Conservation (phyloP, 2,888 invertebrate genomes). For the Ceriagrion tenellum region DNA sequence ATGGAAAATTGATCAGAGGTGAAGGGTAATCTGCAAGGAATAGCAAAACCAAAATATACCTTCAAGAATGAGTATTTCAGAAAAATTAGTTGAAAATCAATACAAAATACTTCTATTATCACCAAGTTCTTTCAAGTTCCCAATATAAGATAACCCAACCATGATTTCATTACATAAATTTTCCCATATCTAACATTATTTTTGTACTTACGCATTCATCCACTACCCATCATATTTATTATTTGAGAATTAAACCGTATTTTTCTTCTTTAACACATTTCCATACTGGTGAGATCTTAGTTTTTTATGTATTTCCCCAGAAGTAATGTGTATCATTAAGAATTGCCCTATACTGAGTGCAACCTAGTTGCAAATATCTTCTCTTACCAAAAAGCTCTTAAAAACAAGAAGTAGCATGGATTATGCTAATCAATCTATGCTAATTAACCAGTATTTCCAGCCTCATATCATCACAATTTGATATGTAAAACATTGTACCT, state of each 20-base stretch:
- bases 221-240: neutral
- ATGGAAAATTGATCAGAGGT: neutral
- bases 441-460: neutral
- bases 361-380: no score
- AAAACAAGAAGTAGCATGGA: neutral
- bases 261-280: no score
- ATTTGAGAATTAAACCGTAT: no score
- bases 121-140: neutral
- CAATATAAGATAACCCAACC: neutral
- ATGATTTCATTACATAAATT: neutral
- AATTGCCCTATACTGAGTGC: no score
- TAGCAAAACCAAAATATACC: no score
- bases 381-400: no score
- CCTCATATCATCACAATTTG: neutral
- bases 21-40: neutral
- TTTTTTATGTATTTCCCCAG: no score
- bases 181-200: neutral
- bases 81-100: neutral
- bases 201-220: neutral
- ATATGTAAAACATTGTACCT: slow-evolving; percentile 46
- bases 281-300: no score
- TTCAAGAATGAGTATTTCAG: neutral
- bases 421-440: no score
- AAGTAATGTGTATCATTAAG: no score
- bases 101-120: neutral